These are phyloP conservation scores for Pseudocheirus occidentalis DNA, from an alignment of 2,797 vertebrate genomes.

Conservation along the genomic window DNA sequence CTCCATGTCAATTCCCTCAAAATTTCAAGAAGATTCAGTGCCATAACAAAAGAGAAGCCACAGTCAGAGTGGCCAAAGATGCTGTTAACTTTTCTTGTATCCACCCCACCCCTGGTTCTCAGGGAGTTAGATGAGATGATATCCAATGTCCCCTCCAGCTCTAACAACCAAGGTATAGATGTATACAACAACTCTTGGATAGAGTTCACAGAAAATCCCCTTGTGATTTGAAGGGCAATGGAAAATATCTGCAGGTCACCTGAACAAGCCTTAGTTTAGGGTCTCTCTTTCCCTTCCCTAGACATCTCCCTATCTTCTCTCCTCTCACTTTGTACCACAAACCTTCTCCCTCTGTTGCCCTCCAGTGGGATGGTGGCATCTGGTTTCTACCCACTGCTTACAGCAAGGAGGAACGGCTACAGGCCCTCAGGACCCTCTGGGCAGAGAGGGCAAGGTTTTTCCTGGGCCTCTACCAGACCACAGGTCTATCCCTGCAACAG, in stretches of 20 bases:
- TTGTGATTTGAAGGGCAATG: background rate
- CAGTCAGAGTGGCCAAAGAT: background rate
- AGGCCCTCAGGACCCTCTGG: background rate
- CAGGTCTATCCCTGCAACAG: background rate
- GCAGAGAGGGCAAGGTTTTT: background rate
- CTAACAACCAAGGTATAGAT: background rate
- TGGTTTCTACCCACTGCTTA: background rate
- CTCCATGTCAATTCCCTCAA: background rate
- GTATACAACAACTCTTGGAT: too few species aligned
- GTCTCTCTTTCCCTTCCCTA: background rate
- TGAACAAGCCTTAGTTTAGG: background rate
- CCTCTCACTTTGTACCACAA: background rate
- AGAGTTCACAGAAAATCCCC: background rate
- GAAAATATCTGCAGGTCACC: background rate
- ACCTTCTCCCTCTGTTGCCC: background rate
- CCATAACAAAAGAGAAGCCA: background rate
- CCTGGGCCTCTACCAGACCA: background rate
- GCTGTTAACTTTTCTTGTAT: background rate
- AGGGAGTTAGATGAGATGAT: background rate
- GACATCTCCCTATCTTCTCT: background rate
- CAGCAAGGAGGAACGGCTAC: background rate
- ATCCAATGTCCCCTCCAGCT: background rate
- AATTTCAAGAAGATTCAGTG: background rate
- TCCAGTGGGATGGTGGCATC: background rate
- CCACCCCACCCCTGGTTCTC: background rate